Conservation (phyloP, 2,797 vertebrate genomes). For the Podarcis lilfordi region DNA sequence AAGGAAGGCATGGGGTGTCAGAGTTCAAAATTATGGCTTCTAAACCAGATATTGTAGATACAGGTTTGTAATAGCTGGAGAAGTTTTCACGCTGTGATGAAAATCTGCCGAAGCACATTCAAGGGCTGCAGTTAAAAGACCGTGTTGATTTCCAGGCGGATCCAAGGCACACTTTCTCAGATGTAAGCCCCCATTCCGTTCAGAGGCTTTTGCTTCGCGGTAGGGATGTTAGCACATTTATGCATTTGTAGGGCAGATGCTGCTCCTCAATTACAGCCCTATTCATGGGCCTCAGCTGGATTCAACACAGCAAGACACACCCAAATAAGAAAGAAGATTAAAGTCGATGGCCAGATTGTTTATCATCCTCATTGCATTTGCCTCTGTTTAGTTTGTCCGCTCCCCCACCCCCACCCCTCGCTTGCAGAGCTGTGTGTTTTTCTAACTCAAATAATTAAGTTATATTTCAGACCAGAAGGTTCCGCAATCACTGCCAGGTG, state of each 20-base stretch:
- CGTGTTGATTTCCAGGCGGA: neutral
- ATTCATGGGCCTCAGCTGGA: slow-evolving; percentile 4
- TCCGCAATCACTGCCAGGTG: neutral
- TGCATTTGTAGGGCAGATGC: neutral
- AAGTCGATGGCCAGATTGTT: slow-evolving; percentile 9
- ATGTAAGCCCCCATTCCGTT: neutral
- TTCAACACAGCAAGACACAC: neutral
- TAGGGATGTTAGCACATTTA: neutral
- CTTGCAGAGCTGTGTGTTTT: neutral
- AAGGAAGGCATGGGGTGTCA: neutral
- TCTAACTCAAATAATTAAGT: slow-evolving; percentile 11
- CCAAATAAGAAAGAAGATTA: slow-evolving; percentile 24
- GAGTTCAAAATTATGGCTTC: neutral
- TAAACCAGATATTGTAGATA: neutral
- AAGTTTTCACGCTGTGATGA: neutral
- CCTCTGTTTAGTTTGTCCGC: neutral
- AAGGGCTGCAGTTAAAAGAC: neutral
- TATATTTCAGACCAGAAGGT: slow-evolving; percentile 17
- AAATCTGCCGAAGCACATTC: neutral
- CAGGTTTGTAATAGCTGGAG: neutral
- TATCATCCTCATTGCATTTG: neutral
- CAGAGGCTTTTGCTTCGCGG: neutral
- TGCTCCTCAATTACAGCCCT: neutral
- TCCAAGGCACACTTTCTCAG: neutral
- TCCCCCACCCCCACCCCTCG: neutral